phyloP scores from a whole-genome alignment of 2,888 invertebrate species.

The Dysmachus trigonus region DNA sequence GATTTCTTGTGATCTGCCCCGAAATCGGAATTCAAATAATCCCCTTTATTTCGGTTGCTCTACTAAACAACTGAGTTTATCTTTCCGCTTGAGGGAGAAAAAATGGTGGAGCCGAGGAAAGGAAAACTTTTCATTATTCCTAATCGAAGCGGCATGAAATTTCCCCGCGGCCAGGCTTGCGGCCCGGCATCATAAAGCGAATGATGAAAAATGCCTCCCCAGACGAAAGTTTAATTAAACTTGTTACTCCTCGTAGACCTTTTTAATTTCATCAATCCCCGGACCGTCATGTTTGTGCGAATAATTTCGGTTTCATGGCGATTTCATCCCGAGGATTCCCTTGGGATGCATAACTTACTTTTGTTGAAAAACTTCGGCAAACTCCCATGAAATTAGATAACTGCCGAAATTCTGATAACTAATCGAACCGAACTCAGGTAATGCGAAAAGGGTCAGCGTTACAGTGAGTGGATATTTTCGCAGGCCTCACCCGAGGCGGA shows the following conservation, averaged over 20 bases:
- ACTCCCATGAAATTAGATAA: constrained; percentile 20
- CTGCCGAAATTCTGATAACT: constrained; percentile 19
- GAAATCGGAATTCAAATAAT: neutral
- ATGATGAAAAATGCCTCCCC: neutral
- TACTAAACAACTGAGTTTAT: neutral
- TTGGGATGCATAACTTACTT: neutral
- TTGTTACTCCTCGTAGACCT: neutral
- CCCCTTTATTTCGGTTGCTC: neutral
- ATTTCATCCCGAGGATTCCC: neutral
- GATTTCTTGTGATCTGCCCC: neutral
- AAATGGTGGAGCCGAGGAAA: neutral
- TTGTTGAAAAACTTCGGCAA: neutral
- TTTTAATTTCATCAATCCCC: constrained; percentile 9
- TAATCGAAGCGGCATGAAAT: neutral
- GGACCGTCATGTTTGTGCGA: constrained; percentile 1
- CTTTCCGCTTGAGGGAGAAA: neutral
- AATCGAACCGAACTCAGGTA: constrained; percentile 12
- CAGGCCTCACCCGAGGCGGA: neutral
- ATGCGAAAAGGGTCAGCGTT: neutral
- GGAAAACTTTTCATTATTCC: neutral
- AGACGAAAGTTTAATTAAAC: neutral
- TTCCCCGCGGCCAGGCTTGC: neutral
- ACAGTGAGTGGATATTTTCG: neutral
- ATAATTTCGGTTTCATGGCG: constrained; percentile 1
- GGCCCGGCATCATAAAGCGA: neutral